Base-by-base conservation (phyloP, 64 coral and sea anemone species). In the Stichodactyla helianthus region DNA sequence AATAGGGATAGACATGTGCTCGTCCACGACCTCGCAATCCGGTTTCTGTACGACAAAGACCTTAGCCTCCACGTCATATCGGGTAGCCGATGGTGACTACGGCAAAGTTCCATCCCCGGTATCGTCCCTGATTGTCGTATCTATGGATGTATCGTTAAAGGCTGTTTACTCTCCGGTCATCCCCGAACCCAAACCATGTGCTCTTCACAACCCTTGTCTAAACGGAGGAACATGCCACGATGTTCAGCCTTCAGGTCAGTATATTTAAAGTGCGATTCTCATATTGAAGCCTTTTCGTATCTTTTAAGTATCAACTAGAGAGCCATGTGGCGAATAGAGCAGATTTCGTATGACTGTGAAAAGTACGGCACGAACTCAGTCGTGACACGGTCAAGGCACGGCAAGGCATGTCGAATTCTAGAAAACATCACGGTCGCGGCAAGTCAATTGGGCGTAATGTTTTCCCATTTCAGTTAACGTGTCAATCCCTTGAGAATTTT, bases 51-150 rank as follows among this genome's bases (percentile, higher is more conserved):
- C 71, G 51, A 93, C 88, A 64, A 5, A 79, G 11, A 68, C 87
- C 5, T 71, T 54, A 53, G 83, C 92, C 22, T 18, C 25, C 4
- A 57, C 64, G 5, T 56, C 92, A n/a, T 89, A 77, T 53, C 68
- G 79, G 19, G 92, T 93, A 44, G 88, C 88, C 58, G 83, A 81
- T 26, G 84, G 92, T 50, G 87, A 93, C 26, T 89, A 93, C 52
- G 92, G 92, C 19, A 82, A 93, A 53, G 84, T 89, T 20, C 92
- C 92, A n/a, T 83, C 92, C 22, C 87, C 88, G 6, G 71, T 57
- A 19, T 13, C 58, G 18, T 89, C 87, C 53, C 19, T 89, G 17
- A 89, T 87, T 25, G 85, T 93, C 52, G 92, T 93, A 16, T 89
- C 83, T n/a, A 82, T 93, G 17, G 84, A 93, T 60, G 59, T 89